Evolutionary conservation across 2,888 invertebrate genomes (phyloP), one percentile per base, ranked within the genome.

Genomic region (Cynaeus angustus): DNA sequence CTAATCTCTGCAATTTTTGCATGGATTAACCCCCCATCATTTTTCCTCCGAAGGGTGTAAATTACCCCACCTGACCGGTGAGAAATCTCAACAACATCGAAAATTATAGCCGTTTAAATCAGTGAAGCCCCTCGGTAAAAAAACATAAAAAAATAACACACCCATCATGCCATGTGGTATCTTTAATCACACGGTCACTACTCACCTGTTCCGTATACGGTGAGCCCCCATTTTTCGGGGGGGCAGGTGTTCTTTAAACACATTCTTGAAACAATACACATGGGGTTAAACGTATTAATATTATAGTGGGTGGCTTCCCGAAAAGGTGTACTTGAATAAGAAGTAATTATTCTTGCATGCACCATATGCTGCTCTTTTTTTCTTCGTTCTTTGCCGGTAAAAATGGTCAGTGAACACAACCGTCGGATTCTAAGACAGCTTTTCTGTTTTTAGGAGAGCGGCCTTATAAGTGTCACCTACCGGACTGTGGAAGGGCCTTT

Each of bases 381-480:
- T 30, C 21, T 21, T 33, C 33, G 33, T 33, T 6, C 33, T 33
- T 2, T n/a, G 33, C 9, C n/a, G 33, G 28, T 1, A 6, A 33
- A 6, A n/a, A 33, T 33, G 33, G 33, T 7, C 33, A 33, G 33
- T 33, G 33, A 33, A 33, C n/a, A 33, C 33, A 33, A 33, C 33
- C 33, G 33, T 33, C 33, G n/a, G 7, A 33, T 1, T 2, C 7
- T 9, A 33, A 33, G 7, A 9, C n/a, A 33, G 1, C 33, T 2
- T 46, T 26, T 21, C 21, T 21, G 21, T 55, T 88, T n/a, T 45
- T 89, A 96, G 98, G 98, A 81, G 98, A 98, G 88, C 91, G 97
- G 78, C 98, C 98, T 52, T 98, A 98, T 89, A 96, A 97, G 87
- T 98, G 98, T 86, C 96, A 96, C 86, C 90, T 97, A 79, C 95